Base-by-base conservation (phyloP, 2,888 invertebrate genomes). In the Spialia ferax region DNA sequence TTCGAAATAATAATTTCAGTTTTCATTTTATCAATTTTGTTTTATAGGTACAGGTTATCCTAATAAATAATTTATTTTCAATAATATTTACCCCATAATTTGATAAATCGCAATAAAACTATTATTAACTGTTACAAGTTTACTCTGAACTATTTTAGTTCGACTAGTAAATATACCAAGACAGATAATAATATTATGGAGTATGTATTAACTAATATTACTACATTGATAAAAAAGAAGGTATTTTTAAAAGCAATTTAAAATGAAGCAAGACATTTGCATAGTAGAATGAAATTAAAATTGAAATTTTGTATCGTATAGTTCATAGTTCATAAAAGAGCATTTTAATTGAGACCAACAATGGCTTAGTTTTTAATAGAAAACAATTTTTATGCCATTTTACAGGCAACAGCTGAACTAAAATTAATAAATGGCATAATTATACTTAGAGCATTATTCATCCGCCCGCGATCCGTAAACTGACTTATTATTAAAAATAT, bases 401-500 rank as follows among this genome's bases (percentile, higher is more conserved):
- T 15, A 5, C 48, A 20, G 20, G 48, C 48, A 26, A 22, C 63
- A 63, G 18, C 38, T 55, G 57, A 62, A 57, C 59, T 65, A n/a
- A 52, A 65, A 60, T 60, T 66, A 60, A 60, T 66, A 60, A 66
- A 66, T 23, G 29, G 20, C 42, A 35, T 63, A 45, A 38, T 63
- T 45, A 55, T 42, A 55, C 18, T 56, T 63, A 55, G 55, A 55
- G 8, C 55, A 64, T 60, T 66, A 18, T 66, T 60, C 48, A 38
- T 65, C 50, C 59, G 35, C 65, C 65, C 65, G 38, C 59, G 52
- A 52, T 66, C 60, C 60, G 54, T 54, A 66, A 66, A 52, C 54
- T 22, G 60, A 52, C 42, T 66, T 66, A 66, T 29, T 29, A 29
- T 66, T 66, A 66, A 66, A 60, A 66, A 66, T 60, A 66, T 60